Base-by-base conservation (phyloP, 2,888 invertebrate genomes). In the Calliphora vomitoria region DNA sequence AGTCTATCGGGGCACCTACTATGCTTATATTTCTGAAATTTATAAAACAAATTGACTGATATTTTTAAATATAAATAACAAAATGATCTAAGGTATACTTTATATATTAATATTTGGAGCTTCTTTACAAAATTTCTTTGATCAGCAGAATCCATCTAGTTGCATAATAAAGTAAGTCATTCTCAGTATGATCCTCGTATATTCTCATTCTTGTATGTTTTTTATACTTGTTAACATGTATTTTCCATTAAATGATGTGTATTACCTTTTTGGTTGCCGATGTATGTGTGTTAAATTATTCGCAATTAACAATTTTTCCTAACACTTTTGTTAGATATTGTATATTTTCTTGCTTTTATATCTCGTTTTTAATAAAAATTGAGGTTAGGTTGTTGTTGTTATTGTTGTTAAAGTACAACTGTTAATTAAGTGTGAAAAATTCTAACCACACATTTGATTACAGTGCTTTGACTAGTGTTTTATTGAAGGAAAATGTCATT, bases 351-450 rank as follows among this genome's bases (percentile, higher is more conserved):
- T 68, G 1, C 25, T 25, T 58, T 47, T 62, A 31, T 31, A 53
- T 53, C 20, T 66, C 3, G 41, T 41, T 76, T 62, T 18, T 64
- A 47, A 20, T 47, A 18, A 31, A 47, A 62, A 60, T 31, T 47
- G 53, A 71, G 71, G 71, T 71, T 71, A 71, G n/a, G 35, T 35
- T 31, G 11, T 50, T 68, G 10, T 18, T 47, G 15, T 25, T 25
- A 25, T 25, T 25, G 25, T 60, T 60, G 13, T 41, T 44, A 11
- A 31, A n/a, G 41, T 58, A 18, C 38, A 60, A 74, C 74, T 60
- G 74, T 74, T 74, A 74, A 74, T 60, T 47, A 74, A 74, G 74
- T 60, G 60, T 62, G n/a, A 62, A 74, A 25, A 74, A 60, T 44
- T 60, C 50, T 58, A n/a, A 60, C 15, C 74, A 13, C 74, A 74